phyloP scores from a whole-genome alignment of 2,113 vertebrate genomes.

The Lates calcarifer region DNA sequence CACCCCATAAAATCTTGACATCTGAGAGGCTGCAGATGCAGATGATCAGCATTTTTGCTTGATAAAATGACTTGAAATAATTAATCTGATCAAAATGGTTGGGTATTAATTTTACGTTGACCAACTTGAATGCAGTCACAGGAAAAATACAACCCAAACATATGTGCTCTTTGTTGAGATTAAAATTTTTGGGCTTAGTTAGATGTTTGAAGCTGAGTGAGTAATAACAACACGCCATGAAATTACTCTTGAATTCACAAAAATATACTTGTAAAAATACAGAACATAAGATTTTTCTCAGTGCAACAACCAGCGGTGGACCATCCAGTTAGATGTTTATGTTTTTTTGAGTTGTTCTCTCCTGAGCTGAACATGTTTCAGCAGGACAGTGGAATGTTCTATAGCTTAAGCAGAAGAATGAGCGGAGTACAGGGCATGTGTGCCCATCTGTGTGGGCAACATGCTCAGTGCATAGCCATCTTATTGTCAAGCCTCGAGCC shows the following conservation, averaged over 20 bases:
- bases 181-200: neutral
- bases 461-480: slow-evolving; percentile 36
- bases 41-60: too few species aligned
- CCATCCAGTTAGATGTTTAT: accelerated
- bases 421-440: neutral
- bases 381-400: slow-evolving; percentile 34
- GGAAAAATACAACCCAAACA: neutral
- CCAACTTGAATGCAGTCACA: neutral
- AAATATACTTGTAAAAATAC: neutral
- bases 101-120: neutral
- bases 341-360: neutral
- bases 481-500: slow-evolving; percentile 49
- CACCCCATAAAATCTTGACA: too few species aligned
- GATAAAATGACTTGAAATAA: too few species aligned
- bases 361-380: slow-evolving; percentile 2
- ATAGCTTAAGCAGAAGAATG: neutral
- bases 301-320: neutral
- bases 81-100: too few species aligned
- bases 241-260: neutral
- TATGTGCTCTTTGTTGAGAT: neutral
- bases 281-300: neutral
- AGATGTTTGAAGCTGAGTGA: neutral
- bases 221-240: neutral
- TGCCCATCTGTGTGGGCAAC: slow-evolving; percentile 15
- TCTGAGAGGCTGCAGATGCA: too few species aligned